A percentile compares a stretch with the other conserved stretches of the same genome.
These are phyloP conservation scores for Nyctereutes procyonoides DNA, from an alignment of 2,113 vertebrate species.

Conservation along the genomic window DNA sequence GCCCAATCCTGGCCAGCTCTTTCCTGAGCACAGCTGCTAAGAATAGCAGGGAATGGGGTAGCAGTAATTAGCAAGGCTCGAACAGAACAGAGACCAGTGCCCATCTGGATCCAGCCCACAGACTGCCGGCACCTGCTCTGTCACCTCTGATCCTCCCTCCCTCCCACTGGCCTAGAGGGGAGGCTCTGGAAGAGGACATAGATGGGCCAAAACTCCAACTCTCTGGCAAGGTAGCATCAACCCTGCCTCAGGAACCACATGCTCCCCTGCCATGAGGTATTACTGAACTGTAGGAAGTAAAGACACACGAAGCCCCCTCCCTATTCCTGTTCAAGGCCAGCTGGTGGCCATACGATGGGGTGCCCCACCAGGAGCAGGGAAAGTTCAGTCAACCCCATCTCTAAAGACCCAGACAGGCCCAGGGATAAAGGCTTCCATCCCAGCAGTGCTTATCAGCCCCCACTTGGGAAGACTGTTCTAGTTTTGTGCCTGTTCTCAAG, in stretches of 20 bases:
- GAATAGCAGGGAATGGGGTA: conserved; percentile 80
- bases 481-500: background rate
- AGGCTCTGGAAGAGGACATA: background rate
- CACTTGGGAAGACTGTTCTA: background rate
- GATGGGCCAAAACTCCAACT: background rate
- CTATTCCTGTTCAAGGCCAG: background rate
- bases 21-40: conserved; percentile 84
- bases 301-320: background rate
- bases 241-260: background rate
- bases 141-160: background rate
- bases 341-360: background rate
- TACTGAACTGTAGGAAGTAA: background rate
- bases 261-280: background rate
- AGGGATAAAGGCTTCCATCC: background rate
- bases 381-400: background rate
- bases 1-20: conserved; percentile 76
- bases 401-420: background rate
- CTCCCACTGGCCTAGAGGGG: background rate
- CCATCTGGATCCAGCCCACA: background rate
- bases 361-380: background rate
- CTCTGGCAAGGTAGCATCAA: background rate
- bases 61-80: conserved; percentile 71
- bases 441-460: background rate
- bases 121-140: background rate
- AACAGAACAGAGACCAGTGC: background rate